Percentiles rank a stretch among this genome's conserved stretches.
phyloP scores from a whole-genome alignment of 2,797 vertebrate species.

The Cottoperca gobio region DNA sequence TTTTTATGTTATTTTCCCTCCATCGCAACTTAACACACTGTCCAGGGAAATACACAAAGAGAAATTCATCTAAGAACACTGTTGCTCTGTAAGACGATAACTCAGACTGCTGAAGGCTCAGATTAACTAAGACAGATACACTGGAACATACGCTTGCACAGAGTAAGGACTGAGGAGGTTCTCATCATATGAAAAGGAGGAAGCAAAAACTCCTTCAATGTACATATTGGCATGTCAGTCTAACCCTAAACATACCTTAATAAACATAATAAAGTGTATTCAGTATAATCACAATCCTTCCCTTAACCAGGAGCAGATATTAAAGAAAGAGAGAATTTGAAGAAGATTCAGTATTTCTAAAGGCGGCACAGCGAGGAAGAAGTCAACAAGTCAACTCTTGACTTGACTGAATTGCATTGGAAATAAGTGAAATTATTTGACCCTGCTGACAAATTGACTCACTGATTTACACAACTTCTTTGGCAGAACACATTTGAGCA shows the following conservation, averaged over 20 bases:
- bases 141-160: background rate
- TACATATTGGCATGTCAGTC: too few species aligned
- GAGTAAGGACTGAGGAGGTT: too few species aligned
- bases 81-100: background rate
- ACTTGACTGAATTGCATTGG: conserved; percentile 16
- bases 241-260: background rate
- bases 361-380: background rate
- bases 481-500: conserved; percentile 4
- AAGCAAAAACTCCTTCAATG: background rate
- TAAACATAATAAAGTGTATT: too few species aligned
- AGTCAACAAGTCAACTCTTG: background rate
- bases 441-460: conserved; percentile 6
- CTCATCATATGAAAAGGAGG: background rate
- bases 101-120: too few species aligned
- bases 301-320: background rate
- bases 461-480: conserved; percentile 1
- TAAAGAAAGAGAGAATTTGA: background rate
- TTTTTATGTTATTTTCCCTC: background rate
- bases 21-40: background rate
- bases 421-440: conserved; percentile 6
- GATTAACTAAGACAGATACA: too few species aligned
- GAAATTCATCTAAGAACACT: background rate
- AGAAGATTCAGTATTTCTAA: background rate
- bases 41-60: background rate
- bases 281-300: background rate